phyloP scores from a whole-genome alignment of 2,797 vertebrate genomes.

The Chanos chanos region DNA sequence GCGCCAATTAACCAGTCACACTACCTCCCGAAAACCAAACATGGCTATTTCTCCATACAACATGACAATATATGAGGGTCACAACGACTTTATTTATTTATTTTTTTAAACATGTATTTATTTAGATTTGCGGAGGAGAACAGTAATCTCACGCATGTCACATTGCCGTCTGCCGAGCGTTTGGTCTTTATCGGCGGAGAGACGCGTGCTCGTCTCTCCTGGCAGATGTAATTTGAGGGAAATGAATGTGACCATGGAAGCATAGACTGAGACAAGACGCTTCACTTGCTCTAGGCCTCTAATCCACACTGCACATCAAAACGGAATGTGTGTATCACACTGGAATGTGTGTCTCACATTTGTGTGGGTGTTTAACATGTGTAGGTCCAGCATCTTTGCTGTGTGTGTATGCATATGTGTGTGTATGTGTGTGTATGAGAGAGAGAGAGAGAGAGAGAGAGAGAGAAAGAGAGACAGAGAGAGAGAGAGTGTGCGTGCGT shows the following conservation, averaged over 20 bases:
- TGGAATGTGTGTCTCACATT: neutral
- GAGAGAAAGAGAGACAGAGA: no score
- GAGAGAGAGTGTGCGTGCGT: neutral
- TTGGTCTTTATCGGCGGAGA: constrained; percentile 4
- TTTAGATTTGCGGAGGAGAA: no score
- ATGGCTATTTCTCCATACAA: no score
- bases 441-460: no score
- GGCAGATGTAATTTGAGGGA: constrained; percentile 51
- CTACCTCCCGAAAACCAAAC: no score
- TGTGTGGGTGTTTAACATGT: neutral
- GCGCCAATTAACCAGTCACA: no score
- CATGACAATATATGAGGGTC: no score
- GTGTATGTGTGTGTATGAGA: neutral
- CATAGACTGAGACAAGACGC: neutral
- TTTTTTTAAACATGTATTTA: no score
- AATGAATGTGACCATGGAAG: constrained; percentile 46
- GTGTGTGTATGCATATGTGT: no score
- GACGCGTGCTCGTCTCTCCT: neutral
- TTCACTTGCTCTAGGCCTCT: neutral
- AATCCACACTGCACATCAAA: no score
- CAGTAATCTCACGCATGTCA: constrained; percentile 16
- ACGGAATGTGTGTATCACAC: neutral
- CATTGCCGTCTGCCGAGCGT: neutral
- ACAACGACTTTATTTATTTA: no score
- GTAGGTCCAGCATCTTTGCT: no score